Base-by-base conservation (phyloP, 2,888 invertebrate species). In the Phengaris arion region DNA sequence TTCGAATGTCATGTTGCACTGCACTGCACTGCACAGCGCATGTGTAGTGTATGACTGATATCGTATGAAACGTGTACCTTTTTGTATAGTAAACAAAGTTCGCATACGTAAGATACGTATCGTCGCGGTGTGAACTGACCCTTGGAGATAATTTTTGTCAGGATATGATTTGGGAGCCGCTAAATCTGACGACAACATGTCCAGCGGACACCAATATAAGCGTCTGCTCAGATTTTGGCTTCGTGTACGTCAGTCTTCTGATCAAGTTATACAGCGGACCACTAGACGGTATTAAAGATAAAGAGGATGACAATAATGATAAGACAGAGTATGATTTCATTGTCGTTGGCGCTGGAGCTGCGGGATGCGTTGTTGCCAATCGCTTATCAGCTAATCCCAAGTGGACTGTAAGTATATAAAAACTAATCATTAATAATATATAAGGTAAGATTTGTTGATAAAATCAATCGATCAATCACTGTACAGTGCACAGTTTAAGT, bases 291-390 rank as follows among this genome's bases (percentile, higher is more conserved):
- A 64, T 64, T 48, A 46, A 74, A 8, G 73, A 64, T 10, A 68
- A 75, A 5, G 76, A 22, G 22, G 22, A 75, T 6, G 76, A 78
- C 15, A 76, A 77, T 13, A 78, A 83, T 52, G 79, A 79, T 35
- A 77, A 77, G 6, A 22, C 1, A 15, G 84, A 85, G 51, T 90
- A 85, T 74, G 90, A 91, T 68, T 91, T 91, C 54, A 86, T 91
- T 3, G 84, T 91, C 0, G 88, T 91, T 0, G 91, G 90, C 0
- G 91, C 90, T 0, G 91, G 91, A 0, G 52, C 90, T 0, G 87
- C 91, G 0, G 91, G 91, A 0, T 88, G 89, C 64, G 87, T 91
- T 0, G 84, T 90, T 0, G 86, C 89, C 0, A 90, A 88, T 57
- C 81, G 91, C 76, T 75, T 91, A 22, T 84, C 89, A 2, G 86